A percentile compares a stretch with the other conserved stretches of the same genome.
Evolutionary conservation across 1,140 invertebrate species (phyloP).

Genomic region (Meloidogyne chitwoodi): DNA sequence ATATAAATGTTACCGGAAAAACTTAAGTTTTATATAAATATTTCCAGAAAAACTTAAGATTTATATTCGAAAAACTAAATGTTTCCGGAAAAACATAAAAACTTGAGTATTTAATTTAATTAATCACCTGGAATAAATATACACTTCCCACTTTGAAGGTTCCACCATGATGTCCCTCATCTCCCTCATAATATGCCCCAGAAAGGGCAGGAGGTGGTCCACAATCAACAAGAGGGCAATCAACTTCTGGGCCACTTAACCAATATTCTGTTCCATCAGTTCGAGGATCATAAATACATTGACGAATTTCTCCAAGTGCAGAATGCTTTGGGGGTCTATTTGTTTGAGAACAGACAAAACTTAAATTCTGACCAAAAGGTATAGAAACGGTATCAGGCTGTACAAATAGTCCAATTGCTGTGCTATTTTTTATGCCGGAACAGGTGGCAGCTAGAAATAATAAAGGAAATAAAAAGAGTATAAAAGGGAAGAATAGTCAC

Average conservation of each 20-base stretch:
- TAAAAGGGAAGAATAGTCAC: too few species aligned
- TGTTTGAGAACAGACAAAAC: constrained; percentile 39
- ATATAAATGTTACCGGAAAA: too few species aligned
- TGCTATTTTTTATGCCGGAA: constrained; percentile 48
- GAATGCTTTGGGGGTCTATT: constrained; percentile 24
- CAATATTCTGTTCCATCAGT: constrained; percentile 82
- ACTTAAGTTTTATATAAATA: constrained; percentile 63
- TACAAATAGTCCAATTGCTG: constrained; percentile 52
- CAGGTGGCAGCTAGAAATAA: constrained; percentile 55
- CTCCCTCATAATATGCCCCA: constrained; percentile 85
- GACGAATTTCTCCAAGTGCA: constrained; percentile 75
- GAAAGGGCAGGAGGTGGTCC: constrained; percentile 62
- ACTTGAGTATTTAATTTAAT: too few species aligned
- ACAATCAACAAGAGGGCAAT: constrained; percentile 58
- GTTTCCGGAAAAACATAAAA: too few species aligned
- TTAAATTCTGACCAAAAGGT: constrained; percentile 53
- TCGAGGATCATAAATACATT: constrained; percentile 91
- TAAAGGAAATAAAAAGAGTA: too few species aligned
- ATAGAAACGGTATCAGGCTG: constrained; percentile 43
- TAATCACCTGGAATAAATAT: constrained; percentile 76
- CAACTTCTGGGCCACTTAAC: constrained; percentile 78
- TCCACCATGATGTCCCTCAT: constrained; percentile 65
- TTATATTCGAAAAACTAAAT: too few species aligned
- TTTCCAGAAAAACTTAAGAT: too few species aligned
- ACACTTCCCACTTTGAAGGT: constrained; percentile 70